Percentiles rank a stretch among this genome's conserved stretches.
Conservation (phyloP, 1,140 invertebrate genomes). For the Hermetia illucens region DNA sequence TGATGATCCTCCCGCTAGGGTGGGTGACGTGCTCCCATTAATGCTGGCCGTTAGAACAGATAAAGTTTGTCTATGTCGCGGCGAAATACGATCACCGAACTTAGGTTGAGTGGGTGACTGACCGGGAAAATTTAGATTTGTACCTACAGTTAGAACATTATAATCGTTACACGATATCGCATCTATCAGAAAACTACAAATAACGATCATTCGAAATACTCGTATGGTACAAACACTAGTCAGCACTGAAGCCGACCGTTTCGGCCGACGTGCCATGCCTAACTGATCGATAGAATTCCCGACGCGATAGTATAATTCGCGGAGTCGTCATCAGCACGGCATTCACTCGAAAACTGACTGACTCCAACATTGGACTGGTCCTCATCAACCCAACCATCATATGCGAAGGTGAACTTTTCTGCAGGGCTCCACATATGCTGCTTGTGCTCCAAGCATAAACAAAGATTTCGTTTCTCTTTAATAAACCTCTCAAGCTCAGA, state of each 20-base stretch:
- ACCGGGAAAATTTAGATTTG: not conserved
- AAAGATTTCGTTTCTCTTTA: no score
- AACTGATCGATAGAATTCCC: no score
- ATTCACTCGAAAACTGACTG: no score
- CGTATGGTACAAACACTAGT: not conserved
- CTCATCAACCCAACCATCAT: no score
- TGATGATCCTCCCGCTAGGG: no score
- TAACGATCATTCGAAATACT: not conserved
- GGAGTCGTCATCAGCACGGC: no score
- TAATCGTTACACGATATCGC: not conserved
- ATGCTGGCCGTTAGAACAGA: not conserved
- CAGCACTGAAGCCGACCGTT: slow-evolving; percentile 10
- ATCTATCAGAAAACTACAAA: not conserved
- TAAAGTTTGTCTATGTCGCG: slow-evolving; percentile 1
- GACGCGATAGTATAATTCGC: no score
- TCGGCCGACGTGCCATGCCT: slow-evolving; percentile 12
- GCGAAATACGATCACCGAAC: slow-evolving; percentile 13
- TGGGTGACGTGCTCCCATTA: not conserved
- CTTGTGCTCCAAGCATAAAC: no score
- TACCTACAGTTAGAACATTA: not conserved
- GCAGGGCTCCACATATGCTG: no score
- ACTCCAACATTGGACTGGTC: no score
- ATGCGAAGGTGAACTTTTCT: no score
- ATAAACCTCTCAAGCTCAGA: no score
- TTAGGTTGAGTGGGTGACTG: slow-evolving; percentile 6